phyloP scores from a whole-genome alignment of 2,888 invertebrate species.

The Unio delphinus region DNA sequence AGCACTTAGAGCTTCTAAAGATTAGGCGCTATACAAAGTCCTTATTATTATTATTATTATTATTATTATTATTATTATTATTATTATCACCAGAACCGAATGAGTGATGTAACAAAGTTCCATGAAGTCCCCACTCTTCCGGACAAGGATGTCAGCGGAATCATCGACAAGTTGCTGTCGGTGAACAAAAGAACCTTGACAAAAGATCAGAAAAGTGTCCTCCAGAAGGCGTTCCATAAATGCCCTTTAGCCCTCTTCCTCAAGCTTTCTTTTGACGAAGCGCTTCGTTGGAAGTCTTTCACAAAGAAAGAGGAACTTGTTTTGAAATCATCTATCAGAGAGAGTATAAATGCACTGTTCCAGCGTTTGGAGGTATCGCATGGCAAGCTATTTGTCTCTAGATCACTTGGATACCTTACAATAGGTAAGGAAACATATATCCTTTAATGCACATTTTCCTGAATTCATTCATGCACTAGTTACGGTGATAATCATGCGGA shows the following conservation, averaged over 20 bases:
- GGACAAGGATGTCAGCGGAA: conserved; percentile 45
- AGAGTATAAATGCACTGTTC: conserved; percentile 51
- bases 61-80: too few species aligned
- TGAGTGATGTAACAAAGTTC: conserved; percentile 25
- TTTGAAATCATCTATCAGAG: conserved; percentile 48
- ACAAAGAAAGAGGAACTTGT: conserved; percentile 30
- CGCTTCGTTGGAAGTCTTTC: conserved; percentile 62
- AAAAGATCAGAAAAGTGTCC: conserved; percentile 35
- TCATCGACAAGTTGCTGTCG: conserved; percentile 57
- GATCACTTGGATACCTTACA: conserved; percentile 61
- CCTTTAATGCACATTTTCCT: too few species aligned
- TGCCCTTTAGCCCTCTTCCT: conserved; percentile 60
- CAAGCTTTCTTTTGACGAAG: conserved; percentile 63
- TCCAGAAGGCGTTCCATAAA: conserved; percentile 42
- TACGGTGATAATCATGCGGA: too few species aligned
- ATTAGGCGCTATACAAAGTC: too few species aligned
- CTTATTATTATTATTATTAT: too few species aligned
- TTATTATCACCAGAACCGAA: conserved; percentile 10
- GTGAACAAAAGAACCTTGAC: conserved; percentile 46
- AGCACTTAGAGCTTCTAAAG: too few species aligned
- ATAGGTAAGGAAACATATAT: conserved; percentile 28
- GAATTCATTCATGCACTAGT: too few species aligned
- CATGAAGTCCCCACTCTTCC: conserved; percentile 46
- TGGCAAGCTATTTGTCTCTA: conserved; percentile 57
- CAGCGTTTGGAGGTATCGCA: conserved; percentile 54